Evolutionary conservation across 1,140 invertebrate species (phyloP), one percentile per base, ranked within the genome.

Genomic region (Drosophila lacertosa): DNA sequence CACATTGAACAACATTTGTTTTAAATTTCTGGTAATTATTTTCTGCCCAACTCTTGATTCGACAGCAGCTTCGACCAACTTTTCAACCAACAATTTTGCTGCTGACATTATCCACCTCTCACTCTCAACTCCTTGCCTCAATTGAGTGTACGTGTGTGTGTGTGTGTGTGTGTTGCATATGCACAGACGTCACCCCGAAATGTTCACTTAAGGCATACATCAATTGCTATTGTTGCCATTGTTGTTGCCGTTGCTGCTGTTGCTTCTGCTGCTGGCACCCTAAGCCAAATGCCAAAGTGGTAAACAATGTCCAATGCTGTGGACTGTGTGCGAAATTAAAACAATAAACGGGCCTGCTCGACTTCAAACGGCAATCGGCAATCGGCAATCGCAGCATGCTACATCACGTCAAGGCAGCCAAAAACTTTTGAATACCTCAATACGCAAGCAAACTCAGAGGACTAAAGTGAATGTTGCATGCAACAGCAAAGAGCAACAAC

Each of bases 231-330:
- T 55, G 39, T 51, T 57, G 68, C 24, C 39, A 16, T 15, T 20
- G 26, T 42, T 33, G 63, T 22, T 55, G 13, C 13, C 47, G 32
- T 5, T 59, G 45, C 7, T 60, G 57, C 15, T 33, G 47, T 10
- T 48, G 26, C 9, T 50, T 16, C n/a, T 53, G 32, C n/a, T 37
- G 33, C 42, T 37, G 47, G 48, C 64, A 67, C 73, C 79, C 74
- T 74, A 77, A 81, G 77, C 81, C 81, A 81, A 86, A 86, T 86
- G 68, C 64, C 77, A 69, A 86, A 84, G 75, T 81, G 81, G 81
- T 84, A 86, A 84, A 86, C 81, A 86, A 86, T 84, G 81, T 81
- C 68, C 68, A 74, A 74, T 70, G 73, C 68, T 69, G 74, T 51
- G 48, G 55, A 59, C 70, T 71, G 58, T 78, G 74, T 64, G 75